A percentile compares a stretch with the other conserved stretches of the same genome.
phyloP scores from a whole-genome alignment of 2,888 invertebrate genomes.

The Parnassius mnemosyne region DNA sequence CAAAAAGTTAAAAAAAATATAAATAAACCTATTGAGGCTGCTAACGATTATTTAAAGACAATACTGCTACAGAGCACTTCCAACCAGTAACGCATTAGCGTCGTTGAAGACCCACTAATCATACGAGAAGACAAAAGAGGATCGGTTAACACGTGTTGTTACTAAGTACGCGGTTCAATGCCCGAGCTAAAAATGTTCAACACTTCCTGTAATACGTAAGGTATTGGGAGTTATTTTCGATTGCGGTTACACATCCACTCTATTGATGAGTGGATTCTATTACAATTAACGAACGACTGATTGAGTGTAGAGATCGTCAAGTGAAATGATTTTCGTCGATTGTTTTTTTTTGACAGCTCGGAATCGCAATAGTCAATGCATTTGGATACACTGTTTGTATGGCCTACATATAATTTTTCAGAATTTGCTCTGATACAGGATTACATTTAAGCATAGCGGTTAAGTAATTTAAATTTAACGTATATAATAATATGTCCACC shows the following conservation, averaged over 20 bases:
- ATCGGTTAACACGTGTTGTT: constrained; percentile 53
- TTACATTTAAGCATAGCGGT: too few species aligned
- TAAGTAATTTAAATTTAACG: too few species aligned
- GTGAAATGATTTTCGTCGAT: constrained; percentile 2
- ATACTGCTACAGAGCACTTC: background rate
- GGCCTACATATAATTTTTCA: too few species aligned
- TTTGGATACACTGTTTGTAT: too few species aligned
- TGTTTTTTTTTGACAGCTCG: background rate
- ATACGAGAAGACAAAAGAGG: constrained; percentile 30
- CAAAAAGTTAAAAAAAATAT: too few species aligned
- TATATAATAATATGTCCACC: too few species aligned
- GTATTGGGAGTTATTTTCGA: constrained; percentile 42
- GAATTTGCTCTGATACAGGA: too few species aligned
- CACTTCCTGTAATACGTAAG: constrained; percentile 49
- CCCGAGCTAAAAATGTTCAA: constrained; percentile 63
- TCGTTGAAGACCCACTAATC: background rate
- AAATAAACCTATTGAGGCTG: too few species aligned
- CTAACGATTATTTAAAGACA: background rate
- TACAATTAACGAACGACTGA: constrained; percentile 24
- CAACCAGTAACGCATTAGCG: background rate
- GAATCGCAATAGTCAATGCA: too few species aligned
- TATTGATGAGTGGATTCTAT: constrained; percentile 27
- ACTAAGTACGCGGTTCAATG: constrained; percentile 54
- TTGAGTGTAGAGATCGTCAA: constrained; percentile 12
- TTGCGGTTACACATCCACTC: constrained; percentile 41